These are phyloP conservation scores for Calliopsis andreniformis DNA, from an alignment of 1,140 invertebrate species.

Conservation along the genomic window DNA sequence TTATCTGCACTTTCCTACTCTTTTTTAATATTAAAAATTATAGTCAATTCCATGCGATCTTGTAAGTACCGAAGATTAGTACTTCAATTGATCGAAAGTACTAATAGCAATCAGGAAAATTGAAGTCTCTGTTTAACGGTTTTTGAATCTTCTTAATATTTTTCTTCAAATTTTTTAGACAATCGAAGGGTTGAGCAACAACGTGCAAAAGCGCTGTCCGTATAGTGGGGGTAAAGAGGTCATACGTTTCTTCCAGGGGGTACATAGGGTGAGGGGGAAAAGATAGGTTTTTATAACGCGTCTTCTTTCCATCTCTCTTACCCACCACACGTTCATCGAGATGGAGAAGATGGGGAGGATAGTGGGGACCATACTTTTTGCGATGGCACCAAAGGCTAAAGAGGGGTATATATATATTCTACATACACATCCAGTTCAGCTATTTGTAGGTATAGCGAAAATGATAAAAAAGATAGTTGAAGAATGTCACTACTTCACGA, in stretches of 20 bases:
- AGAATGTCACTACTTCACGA: slow-evolving; percentile 12
- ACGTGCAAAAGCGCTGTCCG: slow-evolving; percentile 54
- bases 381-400: slow-evolving; percentile 40
- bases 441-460: slow-evolving; percentile 21
- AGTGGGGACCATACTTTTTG: slow-evolving; percentile 56
- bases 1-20: no score
- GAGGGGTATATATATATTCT: slow-evolving; percentile 52
- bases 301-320: slow-evolving; percentile 39
- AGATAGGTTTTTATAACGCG: slow-evolving; percentile 58
- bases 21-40: no score
- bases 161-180: slow-evolving; percentile 37
- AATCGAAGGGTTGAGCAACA: background rate
- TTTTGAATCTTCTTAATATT: no score
- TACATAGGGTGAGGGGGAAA: slow-evolving; percentile 43
- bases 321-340: slow-evolving; percentile 15
- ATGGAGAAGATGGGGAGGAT: slow-evolving; percentile 30
- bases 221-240: slow-evolving; percentile 28
- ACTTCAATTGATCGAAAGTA: no score
- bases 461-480: background rate
- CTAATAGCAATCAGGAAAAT: no score
- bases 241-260: slow-evolving; percentile 45
- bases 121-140: no score
- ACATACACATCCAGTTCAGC: slow-evolving; percentile 29
- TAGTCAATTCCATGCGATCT: no score
- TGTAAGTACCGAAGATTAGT: no score